These are phyloP conservation scores for Blomia tropicalis DNA, from an alignment of 2,888 invertebrate genomes.

Conservation along the genomic window DNA sequence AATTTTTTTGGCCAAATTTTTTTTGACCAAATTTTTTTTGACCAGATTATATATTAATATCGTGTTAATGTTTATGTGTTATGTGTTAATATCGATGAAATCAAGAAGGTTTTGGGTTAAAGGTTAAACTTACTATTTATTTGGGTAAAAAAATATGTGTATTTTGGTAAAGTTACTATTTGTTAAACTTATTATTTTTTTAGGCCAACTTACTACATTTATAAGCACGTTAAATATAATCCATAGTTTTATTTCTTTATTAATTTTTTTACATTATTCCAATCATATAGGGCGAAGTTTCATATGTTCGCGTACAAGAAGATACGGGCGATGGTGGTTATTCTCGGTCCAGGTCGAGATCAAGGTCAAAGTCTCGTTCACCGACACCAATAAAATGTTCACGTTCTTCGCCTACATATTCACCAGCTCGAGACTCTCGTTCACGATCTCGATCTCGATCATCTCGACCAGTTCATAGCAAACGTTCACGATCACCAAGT, in stretches of 20 bases:
- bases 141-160: too few species aligned
- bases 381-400: slow-evolving; percentile 45
- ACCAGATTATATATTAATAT: too few species aligned
- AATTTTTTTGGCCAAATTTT: too few species aligned
- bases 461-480: not conserved
- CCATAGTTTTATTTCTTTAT: not conserved
- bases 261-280: not conserved
- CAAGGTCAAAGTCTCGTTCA: slow-evolving; percentile 20
- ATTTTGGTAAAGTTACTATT: too few species aligned
- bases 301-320: slow-evolving; percentile 91
- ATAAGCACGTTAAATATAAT: not conserved
- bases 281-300: slow-evolving; percentile 72
- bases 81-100: too few species aligned
- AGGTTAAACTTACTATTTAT: too few species aligned
- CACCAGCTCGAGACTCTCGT: slow-evolving; percentile 42
- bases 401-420: slow-evolving; percentile 81
- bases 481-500: not conserved
- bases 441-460: slow-evolving; percentile 29
- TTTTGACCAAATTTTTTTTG: too few species aligned
- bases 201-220: too few species aligned
- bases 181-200: too few species aligned
- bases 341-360: slow-evolving; percentile 33
- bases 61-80: too few species aligned
- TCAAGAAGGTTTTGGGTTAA: too few species aligned
- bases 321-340: slow-evolving; percentile 53